A percentile compares a stretch with the other conserved stretches of the same genome.
These are phyloP conservation scores for human DNA, from an alignment of 2,113 vertebrate species.

Conservation along the genomic window GRCh38 chr1:224498501-224499000, in stretches of 20 bases:
- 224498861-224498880: neutral
- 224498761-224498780: fast-evolving
- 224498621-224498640: neutral
- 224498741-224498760: too few relatives aligned
- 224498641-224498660: constrained; percentile 36
- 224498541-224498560: neutral
- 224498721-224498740: neutral
- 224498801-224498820: neutral
- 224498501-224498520: neutral
- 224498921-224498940: neutral
- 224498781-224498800: fast-evolving
- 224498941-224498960: neutral
- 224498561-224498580: neutral
- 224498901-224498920: neutral
- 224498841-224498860: too few relatives aligned
- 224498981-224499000: neutral
- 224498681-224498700: constrained; percentile 23
- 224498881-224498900: neutral
- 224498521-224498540: neutral
- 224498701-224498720: neutral
- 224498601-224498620: constrained; percentile 62
- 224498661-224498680: neutral
- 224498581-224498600: neutral
- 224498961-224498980: neutral
- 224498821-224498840: neutral